These are phyloP conservation scores for Meiosimyza decipiens DNA, from an alignment of 2,888 invertebrate species.

Conservation along the genomic window DNA sequence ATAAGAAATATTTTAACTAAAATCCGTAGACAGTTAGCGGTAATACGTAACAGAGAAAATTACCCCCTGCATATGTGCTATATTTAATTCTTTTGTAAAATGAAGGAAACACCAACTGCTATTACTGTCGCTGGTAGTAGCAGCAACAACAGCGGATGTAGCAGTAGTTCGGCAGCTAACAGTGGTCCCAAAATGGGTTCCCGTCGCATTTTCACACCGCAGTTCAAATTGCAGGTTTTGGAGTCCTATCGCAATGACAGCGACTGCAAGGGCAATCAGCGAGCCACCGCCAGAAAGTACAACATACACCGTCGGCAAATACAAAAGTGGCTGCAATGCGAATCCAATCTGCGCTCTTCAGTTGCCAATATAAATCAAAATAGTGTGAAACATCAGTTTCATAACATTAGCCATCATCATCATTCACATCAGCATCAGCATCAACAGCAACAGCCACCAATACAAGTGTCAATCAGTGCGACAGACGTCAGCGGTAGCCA, in stretches of 20 bases:
- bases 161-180: conserved; percentile 26
- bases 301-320: conserved; percentile 90
- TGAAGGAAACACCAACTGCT: too few species aligned
- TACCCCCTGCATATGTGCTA: not conserved
- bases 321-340: conserved; percentile 92
- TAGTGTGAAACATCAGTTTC: conserved; percentile 60
- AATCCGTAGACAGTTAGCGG: too few species aligned
- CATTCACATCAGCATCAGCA: conserved; percentile 37
- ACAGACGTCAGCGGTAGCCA: conserved; percentile 35
- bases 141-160: conserved; percentile 23
- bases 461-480: conserved; percentile 42
- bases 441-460: conserved; percentile 46
- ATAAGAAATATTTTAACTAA: too few species aligned
- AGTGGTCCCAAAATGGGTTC: conserved; percentile 75
- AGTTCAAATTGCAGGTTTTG: conserved; percentile 89
- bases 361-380: conserved; percentile 70
- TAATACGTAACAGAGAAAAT: too few species aligned
- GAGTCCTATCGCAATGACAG: conserved; percentile 87
- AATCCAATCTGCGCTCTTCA: conserved; percentile 80
- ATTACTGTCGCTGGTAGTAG: conserved; percentile 32
- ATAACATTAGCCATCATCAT: conserved; percentile 53
- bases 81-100: too few species aligned
- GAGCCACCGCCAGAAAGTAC: conserved; percentile 90
- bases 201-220: conserved; percentile 87
- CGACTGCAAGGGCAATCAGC: conserved; percentile 89